Evolutionary conservation across 2,113 vertebrate species (phyloP), one percentile per base, ranked within the genome.

Genomic region (Malurus melanocephalus): DNA sequence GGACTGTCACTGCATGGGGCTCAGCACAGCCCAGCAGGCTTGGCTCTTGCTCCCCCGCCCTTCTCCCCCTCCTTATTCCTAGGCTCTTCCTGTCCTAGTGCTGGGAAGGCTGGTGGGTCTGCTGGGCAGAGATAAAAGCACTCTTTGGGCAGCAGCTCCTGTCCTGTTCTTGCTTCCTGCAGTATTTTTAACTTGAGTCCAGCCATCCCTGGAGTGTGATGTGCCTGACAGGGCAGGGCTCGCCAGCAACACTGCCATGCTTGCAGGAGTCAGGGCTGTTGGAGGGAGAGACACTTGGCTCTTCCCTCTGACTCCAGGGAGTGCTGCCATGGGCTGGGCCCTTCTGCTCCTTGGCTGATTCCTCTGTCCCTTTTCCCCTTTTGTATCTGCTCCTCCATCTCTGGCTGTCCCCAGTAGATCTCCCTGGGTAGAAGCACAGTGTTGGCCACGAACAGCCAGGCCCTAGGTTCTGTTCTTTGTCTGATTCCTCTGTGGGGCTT

Each of bases 101-200:
- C 76, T 86, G 72, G 72, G 68, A 87, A 88, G 62, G 40, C 74
- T 75, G 40, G 7, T 84, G 67, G 74, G 67, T 88, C 92, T 94
- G 93, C 90, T 85, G 85, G 68, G 48, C 61, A 87, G 71, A 93
- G 95, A 96, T 96, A 96, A 95, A 73, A 76, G 46, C 27, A 7
- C 26, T 81, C 53, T 68, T 71, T 52, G 55, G 56, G 49, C 67
- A 88, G 89, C 72, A 55, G 60, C 71, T 55, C 35, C 69, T 86
- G 57, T 76, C 69, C 57, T 74, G 45, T 69, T 56, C 56, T 73
- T 80, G 65, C 35, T 78, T 90, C 86, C 92, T 88, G 89, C 42
- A 40, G 80, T 91, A 87, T 91, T 87, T 85, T 91, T 95, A 90
- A 77, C 88, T 92, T 53, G 5, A 56, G 45, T 30, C 22, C 48